phyloP scores from a whole-genome alignment of 2,113 vertebrate species.

The Sturnus vulgaris region DNA sequence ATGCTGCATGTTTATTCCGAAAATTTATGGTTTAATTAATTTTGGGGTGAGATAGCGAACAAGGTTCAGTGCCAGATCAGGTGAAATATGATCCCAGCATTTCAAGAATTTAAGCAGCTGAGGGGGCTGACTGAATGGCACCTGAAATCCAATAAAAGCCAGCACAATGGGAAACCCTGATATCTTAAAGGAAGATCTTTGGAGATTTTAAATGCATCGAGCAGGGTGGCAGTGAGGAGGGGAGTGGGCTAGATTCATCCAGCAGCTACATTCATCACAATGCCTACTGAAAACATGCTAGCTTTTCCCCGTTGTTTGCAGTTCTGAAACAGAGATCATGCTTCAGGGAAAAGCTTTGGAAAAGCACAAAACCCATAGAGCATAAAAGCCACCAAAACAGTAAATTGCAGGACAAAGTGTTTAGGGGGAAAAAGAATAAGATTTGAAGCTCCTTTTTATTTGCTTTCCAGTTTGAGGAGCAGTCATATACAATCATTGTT shows the following conservation, averaged over 20 bases:
- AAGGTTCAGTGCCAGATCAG: slow-evolving; percentile 59
- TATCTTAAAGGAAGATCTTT: slow-evolving; percentile 50
- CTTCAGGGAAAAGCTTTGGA: not conserved
- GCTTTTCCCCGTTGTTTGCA: not conserved
- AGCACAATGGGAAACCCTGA: slow-evolving; percentile 41
- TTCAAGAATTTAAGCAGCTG: slow-evolving; percentile 53
- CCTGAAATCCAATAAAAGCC: slow-evolving; percentile 56
- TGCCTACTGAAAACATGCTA: not conserved
- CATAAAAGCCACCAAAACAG: not conserved
- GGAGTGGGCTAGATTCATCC: not conserved
- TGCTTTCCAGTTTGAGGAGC: not conserved
- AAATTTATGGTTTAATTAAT: slow-evolving; percentile 74
- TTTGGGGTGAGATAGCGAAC: slow-evolving; percentile 61
- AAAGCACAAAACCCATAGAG: not conserved
- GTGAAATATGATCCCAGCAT: slow-evolving; percentile 65
- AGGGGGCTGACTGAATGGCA: slow-evolving; percentile 51
- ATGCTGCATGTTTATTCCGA: slow-evolving; percentile 55
- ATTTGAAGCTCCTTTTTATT: not conserved
- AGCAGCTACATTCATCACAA: not conserved
- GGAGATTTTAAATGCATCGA: not conserved
- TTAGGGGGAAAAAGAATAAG: not conserved
- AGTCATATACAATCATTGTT: not conserved
- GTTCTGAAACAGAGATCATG: not conserved
- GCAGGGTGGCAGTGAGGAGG: not conserved
- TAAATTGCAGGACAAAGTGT: not conserved